Conservation (phyloP, 2,113 vertebrate species). For the Mastomys coucha region DNA sequence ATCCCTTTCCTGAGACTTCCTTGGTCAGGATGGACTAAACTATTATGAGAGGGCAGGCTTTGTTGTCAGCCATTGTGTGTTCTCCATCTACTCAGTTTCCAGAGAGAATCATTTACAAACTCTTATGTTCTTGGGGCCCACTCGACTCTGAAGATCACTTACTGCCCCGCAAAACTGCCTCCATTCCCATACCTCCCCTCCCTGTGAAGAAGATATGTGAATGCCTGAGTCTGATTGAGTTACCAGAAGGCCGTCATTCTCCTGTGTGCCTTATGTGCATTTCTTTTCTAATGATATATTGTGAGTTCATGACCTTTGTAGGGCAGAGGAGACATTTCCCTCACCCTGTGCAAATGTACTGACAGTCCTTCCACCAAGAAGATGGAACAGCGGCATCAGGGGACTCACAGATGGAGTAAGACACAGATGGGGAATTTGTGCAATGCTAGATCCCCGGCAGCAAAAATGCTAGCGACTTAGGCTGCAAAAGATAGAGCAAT, state of each 20-base stretch:
- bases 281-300: not conserved
- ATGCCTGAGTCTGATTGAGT: not conserved
- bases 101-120: not conserved
- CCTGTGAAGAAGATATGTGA: not conserved
- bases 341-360: fast-evolving
- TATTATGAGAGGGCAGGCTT: not conserved
- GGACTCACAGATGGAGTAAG: not conserved
- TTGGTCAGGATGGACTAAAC: not conserved
- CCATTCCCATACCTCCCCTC: not conserved
- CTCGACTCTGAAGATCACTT: not conserved
- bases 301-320: not conserved
- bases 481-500: not conserved
- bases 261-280: not conserved
- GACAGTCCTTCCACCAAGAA: not conserved
- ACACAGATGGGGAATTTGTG: not conserved
- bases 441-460: not conserved
- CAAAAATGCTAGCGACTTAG: not conserved
- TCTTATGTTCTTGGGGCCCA: not conserved
- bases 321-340: not conserved
- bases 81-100: not conserved
- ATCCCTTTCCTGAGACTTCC: not conserved
- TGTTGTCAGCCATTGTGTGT: not conserved
- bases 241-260: not conserved
- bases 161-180: not conserved
- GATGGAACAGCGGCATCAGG: not conserved